Base-by-base conservation (phyloP, 2,113 vertebrate genomes). In the Pterophyllum scalare region DNA sequence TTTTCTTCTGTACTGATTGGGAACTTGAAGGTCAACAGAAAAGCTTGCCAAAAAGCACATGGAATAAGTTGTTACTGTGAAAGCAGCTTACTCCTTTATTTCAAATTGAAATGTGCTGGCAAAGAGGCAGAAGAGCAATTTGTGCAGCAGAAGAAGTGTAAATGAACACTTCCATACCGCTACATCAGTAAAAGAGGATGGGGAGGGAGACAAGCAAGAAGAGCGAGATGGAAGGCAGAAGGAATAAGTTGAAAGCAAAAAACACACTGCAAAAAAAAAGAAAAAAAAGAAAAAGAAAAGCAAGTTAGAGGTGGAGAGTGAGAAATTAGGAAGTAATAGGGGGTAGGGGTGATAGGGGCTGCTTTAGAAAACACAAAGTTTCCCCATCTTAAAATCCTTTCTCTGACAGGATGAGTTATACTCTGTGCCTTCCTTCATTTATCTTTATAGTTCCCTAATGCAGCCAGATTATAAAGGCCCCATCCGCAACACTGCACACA, bases 331-430 rank as follows among this genome's bases (percentile, higher is more conserved):
- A 89, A 93, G 93, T 85, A 77, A 59, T 85, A 46, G 82, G 84
- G 83, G 75, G 75, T 67, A 80, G 57, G 52, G 65, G 78, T 82
- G 87, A 84, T 67, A 56, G 80, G 75, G 80, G 90, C 77, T 87
- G 92, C 89, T 93, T 90, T 91, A 87, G 88, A 94, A 94, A 94
- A 95, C 92, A 95, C 91, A 91, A 92, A 93, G 93, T 94, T 94
- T 93, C 92, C 92, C 80, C 75, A 33, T 91, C 88, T 88, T 91
- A 92, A 92, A 91, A 84, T 87, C 87, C 62, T 26, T 89, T 80
- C 79, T 89, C 89, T 95, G 95, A 95, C 95, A 96, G 94, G 91
- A 96, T 96, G 95, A 96, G 94, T 94, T 94, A 96, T 95, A 93
- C 91, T 92, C 90, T 84, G 79, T 84, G 61, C 80, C 77, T 87